Base-by-base conservation (phyloP, 2,797 vertebrate species). In the Lateolabrax maculatus region DNA sequence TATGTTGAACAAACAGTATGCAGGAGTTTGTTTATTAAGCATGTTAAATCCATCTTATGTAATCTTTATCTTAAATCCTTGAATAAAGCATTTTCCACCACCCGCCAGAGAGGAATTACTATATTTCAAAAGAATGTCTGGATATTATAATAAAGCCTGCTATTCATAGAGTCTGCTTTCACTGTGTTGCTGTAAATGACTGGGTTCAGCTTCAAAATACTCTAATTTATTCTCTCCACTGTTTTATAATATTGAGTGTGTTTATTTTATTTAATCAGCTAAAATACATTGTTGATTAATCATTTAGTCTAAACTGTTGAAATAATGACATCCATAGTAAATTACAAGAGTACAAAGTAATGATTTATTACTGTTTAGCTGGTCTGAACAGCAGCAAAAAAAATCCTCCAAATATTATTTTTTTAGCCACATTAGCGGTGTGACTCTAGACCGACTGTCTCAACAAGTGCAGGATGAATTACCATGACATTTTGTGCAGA, bases 1-100 rank as follows among this genome's bases (percentile, higher is more conserved):
- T 68, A 31, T 64, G 57, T 31, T 60, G 64, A 61, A 41, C 39
- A 83, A 71, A 81, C 51, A 78, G 23, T 51, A 84, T 72, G 73
- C 67, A 72, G 51, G 51, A 62, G 48, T 79, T 77, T 84, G 65
- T 75, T 63, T 84, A 82, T 61, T 39, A 72, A 71, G 62, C 58
- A 61, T 72, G 63, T 73, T 78, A 81, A 93, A 89, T 87, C 80
- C 64, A 52, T 41, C 31, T 91, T 88, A 90, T 87, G 86, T 86
- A 92, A 90, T 81, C 48, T 71, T 60, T 52, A 62, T 76, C 15
- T 64, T 82, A 80, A 80, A 79, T 81, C 62, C 52, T 66, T 76
- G 53, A 80, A 72, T 80, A 78, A 84, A 84, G 67, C n/a, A 0
- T 57, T 80, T 78, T 62, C 44, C 49, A 21, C 43, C 3, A 31